Evolutionary conservation across 2,888 invertebrate species (phyloP).

Genomic region (Eristalis tenax): DNA sequence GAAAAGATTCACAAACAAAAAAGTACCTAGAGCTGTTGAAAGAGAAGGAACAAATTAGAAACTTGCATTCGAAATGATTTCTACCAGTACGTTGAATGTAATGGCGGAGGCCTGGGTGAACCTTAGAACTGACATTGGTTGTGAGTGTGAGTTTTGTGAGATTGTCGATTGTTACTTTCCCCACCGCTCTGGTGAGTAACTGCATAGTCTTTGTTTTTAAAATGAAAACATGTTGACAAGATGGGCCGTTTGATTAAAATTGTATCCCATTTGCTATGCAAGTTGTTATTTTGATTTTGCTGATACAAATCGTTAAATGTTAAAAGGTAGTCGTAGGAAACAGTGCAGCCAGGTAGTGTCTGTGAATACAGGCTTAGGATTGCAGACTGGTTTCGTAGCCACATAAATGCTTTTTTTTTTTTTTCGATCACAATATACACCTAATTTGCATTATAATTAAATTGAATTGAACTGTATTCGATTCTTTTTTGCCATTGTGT

Average conservation of each 20-base stretch:
- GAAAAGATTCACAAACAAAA: neutral
- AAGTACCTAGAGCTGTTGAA: neutral
- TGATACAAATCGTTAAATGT: neutral
- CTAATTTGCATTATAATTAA: slow-evolving; percentile 65
- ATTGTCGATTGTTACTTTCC: too few species aligned
- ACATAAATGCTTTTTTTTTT: slow-evolving; percentile 51
- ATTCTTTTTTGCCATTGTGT: neutral
- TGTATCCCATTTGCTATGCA: too few species aligned
- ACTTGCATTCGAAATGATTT: neutral
- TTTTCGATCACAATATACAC: slow-evolving; percentile 44
- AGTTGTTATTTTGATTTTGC: neutral
- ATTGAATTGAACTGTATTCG: slow-evolving; percentile 29
- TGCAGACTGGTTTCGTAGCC: slow-evolving; percentile 41
- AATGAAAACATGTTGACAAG: too few species aligned
- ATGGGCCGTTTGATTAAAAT: too few species aligned
- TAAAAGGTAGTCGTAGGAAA: slow-evolving; percentile 10
- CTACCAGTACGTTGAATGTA: neutral
- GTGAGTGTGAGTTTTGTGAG: too few species aligned
- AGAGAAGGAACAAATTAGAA: neutral
- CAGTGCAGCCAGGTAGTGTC: neutral
- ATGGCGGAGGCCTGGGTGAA: neutral
- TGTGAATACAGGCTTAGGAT: neutral
- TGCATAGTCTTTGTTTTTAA: too few species aligned
- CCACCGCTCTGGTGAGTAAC: too few species aligned
- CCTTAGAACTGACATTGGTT: neutral